Evolutionary conservation across 2,113 vertebrate species (phyloP).

Genomic region (Mandrillus leucophaeus): DNA sequence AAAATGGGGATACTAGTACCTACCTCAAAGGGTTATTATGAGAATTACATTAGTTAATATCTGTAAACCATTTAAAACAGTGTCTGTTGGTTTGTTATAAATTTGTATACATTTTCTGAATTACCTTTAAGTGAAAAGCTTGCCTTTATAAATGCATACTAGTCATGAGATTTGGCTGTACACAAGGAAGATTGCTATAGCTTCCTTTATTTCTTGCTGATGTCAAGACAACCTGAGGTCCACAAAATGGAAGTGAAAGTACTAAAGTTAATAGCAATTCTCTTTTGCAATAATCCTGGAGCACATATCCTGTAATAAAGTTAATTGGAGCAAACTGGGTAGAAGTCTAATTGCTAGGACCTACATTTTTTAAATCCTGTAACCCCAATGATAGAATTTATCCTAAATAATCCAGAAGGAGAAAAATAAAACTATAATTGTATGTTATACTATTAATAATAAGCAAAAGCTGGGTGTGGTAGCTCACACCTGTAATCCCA

Average conservation of each 20-base stretch:
- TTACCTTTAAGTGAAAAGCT: not conserved
- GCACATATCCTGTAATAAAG: not conserved
- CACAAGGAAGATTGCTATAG: not conserved
- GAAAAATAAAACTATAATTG: not conserved
- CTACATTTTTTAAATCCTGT: not conserved
- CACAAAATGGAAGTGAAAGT: not conserved
- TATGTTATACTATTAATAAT: not conserved
- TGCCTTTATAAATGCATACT: not conserved
- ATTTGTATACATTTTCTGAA: not conserved
- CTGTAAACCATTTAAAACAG: constrained; percentile 7
- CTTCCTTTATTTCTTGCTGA: not conserved
- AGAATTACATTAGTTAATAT: not conserved
- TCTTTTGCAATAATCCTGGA: not conserved
- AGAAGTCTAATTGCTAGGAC: not conserved
- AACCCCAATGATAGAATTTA: not conserved
- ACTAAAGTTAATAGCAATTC: not conserved
- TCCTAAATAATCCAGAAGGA: constrained; percentile 29
- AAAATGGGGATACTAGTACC: not conserved
- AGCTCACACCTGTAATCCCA: too few species aligned
- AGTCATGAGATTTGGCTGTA: not conserved
- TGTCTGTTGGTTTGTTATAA: not conserved
- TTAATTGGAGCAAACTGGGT: not conserved
- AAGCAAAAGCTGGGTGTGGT: not conserved
- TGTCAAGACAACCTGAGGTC: not conserved
- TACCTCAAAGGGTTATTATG: not conserved